Conservation (phyloP, 2,113 vertebrate species). For the Anoplopoma fimbria region DNA sequence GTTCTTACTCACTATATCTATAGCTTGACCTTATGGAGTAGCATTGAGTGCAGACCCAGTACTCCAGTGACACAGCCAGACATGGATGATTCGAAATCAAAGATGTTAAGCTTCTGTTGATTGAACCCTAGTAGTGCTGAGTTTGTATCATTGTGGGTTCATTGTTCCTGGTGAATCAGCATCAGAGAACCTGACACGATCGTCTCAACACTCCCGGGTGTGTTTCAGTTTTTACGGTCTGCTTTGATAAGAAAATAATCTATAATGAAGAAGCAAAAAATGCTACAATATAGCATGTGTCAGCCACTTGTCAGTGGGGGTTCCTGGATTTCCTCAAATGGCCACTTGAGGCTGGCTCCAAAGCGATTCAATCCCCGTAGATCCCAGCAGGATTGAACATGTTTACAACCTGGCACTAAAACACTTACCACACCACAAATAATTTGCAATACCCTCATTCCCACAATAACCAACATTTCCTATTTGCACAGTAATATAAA, state of each 20-base stretch:
- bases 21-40: neutral
- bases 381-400: too few relatives aligned
- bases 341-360: neutral
- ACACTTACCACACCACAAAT: neutral
- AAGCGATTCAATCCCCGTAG: neutral
- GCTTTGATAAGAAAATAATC: too few relatives aligned
- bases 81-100: neutral
- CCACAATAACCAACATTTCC: neutral
- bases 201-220: too few relatives aligned
- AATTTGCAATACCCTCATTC: neutral
- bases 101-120: neutral
- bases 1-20: neutral
- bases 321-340: neutral
- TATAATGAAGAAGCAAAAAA: too few relatives aligned
- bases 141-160: neutral
- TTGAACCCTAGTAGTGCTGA: neutral
- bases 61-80: neutral
- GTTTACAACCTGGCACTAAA: too few relatives aligned
- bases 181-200: too few relatives aligned
- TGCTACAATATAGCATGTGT: too few relatives aligned
- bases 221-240: too few relatives aligned
- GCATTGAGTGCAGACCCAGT: too few relatives aligned
- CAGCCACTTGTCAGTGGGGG: too few relatives aligned
- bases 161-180: neutral
- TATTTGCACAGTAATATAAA: neutral